Evolutionary conservation across 2,888 invertebrate species (phyloP), one percentile per base, ranked within the genome.

Genomic region (Steinernema scapterisci): DNA sequence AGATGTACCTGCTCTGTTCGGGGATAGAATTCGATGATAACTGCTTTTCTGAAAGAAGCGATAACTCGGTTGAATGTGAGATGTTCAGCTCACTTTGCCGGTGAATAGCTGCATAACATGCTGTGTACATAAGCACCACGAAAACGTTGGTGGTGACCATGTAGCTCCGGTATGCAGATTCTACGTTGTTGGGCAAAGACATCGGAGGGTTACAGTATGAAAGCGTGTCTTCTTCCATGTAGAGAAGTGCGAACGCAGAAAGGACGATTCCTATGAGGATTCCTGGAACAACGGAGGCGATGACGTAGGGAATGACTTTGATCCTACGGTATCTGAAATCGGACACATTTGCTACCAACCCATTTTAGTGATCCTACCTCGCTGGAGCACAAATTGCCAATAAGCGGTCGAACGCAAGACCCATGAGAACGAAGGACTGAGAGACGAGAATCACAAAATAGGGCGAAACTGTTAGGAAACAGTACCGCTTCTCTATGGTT

Each of bases 171-270:
- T 63, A 63, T 16, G 31, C 19, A 2, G 16, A 16, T 31, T 63
- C 63, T 2, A 63, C 31, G 5, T 27, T 31, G 27, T 5, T n/a
- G 1, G 63, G 63, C 1, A 63, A 31, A 1, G 63, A 21, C 63
- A 63, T 63, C 16, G 63, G 63, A 5, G 63, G 63, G 63, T 63
- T 63, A 31, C 63, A 63, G 63, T 31, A 63, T 6, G 63, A 27
- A 6, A 63, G 31, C 1, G 63, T 63, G 1, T 31, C 63, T 7
- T 27, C 1, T 27, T 63, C 63, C 63, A 31, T 63, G 31, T 63
- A n/a, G 31, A 63, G 1, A 3, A 16, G 7, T 1, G 63, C 63
- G 1, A 63, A 27, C 1, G 31, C 19, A 1, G 63, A 9, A 1
- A 63, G 31, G 16, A 31, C 9, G 16, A 16, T 31, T 27, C 63